Evolutionary conservation across 2,113 vertebrate genomes (phyloP), one percentile per base, ranked within the genome.

Genomic region (Pholis gunnellus): DNA sequence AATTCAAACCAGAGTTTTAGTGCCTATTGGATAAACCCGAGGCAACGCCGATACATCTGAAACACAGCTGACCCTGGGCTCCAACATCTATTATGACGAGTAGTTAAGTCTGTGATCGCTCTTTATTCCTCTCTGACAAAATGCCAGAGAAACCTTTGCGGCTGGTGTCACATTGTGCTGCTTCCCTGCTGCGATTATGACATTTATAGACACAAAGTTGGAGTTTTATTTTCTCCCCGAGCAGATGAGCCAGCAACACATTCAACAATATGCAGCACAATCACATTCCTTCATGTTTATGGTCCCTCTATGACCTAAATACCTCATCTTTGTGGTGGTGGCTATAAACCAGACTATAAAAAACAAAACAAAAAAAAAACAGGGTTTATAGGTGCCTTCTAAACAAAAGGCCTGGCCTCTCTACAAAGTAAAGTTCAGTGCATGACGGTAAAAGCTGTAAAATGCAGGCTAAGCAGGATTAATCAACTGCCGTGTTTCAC

Each of bases 381-480:
- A 75, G n/a, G 86, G 71, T 88, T 88, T 82, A 82, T 61, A 42
- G 75, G 68, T 44, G 72, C 71, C 77, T 69, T 52, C 42, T 11
- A 70, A 78, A 84, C 59, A 81, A 79, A 88, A 54, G 68, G 71
- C 46, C 72, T 25, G 54, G 67, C 78, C 60, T 76, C 72, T 75
- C 60, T 70, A 75, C 72, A 79, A 81, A 87, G 66, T 36, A 60
- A 83, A 82, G 75, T 86, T 89, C 88, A 94, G 89, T 88, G 91
- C 92, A 87, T 66, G 74, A 72, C 67, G 72, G 81, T 9, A 52
- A 75, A 80, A 79, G 72, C 69, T 27, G 67, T 66, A 81, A 82
- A 83, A 91, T 72, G 88, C 84, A 52, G 77, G 72, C 82, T 88
- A 92, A 92, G 89, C 90, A 87, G 87, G 90, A 91, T 92, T 87